Conservation (phyloP, 2,888 invertebrate species). For the Euclidia mi region DNA sequence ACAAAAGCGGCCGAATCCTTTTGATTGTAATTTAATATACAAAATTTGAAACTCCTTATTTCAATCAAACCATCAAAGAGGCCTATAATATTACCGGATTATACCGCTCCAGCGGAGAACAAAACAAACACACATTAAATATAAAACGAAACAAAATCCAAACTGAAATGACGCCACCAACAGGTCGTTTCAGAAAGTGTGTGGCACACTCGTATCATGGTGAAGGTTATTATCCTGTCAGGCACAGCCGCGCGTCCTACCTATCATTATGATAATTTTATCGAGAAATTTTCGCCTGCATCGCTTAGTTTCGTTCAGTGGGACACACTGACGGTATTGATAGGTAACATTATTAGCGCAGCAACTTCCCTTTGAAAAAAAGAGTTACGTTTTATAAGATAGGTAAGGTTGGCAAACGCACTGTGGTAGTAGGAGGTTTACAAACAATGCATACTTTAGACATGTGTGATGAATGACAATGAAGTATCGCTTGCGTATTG, state of each 20-base stretch:
- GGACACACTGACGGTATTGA: conserved; percentile 58
- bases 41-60: too few species aligned
- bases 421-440: too few species aligned
- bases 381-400: not conserved
- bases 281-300: conserved; percentile 79
- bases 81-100: too few species aligned
- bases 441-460: too few species aligned
- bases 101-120: too few species aligned
- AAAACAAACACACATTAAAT: conserved; percentile 16
- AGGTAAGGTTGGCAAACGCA: too few species aligned
- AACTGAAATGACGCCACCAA: not conserved
- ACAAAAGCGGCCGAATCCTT: too few species aligned
- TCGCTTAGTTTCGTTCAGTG: conserved; percentile 55
- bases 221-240: conserved; percentile 67
- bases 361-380: not conserved
- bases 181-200: conserved; percentile 40
- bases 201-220: conserved; percentile 27
- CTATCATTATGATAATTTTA: conserved; percentile 85
- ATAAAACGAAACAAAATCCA: not conserved
- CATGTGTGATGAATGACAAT: too few species aligned
- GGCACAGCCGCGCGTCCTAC: conserved; percentile 66
- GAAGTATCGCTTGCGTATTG: too few species aligned
- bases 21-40: too few species aligned
- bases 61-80: too few species aligned
- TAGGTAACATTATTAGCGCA: conserved; percentile 2